Conservation (phyloP, 2,888 invertebrate species). For the Pollenia griseotomentosa region DNA sequence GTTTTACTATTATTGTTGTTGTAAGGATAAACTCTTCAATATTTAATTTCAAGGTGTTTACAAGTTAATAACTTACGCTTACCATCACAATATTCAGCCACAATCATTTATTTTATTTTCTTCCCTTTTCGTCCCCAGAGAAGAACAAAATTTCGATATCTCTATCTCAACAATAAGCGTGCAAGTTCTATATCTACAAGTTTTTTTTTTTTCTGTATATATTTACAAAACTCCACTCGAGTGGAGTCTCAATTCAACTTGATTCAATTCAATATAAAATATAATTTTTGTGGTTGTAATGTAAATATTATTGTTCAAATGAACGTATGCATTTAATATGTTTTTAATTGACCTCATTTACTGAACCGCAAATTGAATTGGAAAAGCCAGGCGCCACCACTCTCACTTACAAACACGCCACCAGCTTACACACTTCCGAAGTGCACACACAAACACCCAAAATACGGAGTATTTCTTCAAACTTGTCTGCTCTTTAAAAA, state of each 20-base stretch:
- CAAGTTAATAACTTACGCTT: slow-evolving; percentile 54
- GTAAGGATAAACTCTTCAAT: slow-evolving; percentile 26
- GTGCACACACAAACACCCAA: neutral
- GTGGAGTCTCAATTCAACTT: slow-evolving; percentile 1
- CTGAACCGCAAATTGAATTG: slow-evolving; percentile 67
- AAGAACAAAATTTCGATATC: neutral
- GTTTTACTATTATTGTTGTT: neutral
- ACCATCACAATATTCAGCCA: slow-evolving; percentile 38
- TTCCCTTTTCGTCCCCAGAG: neutral
- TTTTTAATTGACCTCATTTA: slow-evolving; percentile 74
- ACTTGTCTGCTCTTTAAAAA: neutral
- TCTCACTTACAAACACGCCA: neutral
- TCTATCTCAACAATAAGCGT: slow-evolving; percentile 1
- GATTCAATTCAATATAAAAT: slow-evolving; percentile 56
- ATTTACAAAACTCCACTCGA: slow-evolving; percentile 13
- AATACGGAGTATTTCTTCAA: neutral
- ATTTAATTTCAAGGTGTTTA: slow-evolving; percentile 42
- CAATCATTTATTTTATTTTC: slow-evolving; percentile 31
- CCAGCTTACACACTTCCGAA: neutral
- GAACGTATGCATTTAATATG: slow-evolving; percentile 71
- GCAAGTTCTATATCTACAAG: slow-evolving; percentile 47
- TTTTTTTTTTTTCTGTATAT: slow-evolving; percentile 13
- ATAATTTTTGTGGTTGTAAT: slow-evolving; percentile 70
- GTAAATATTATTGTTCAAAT: slow-evolving; percentile 68
- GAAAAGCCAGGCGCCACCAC: slow-evolving; percentile 14